Percentiles rank a stretch among this genome's conserved stretches.
These are phyloP conservation scores for Bombylius major DNA, from an alignment of 2,888 invertebrate genomes.

Conservation along the genomic window DNA sequence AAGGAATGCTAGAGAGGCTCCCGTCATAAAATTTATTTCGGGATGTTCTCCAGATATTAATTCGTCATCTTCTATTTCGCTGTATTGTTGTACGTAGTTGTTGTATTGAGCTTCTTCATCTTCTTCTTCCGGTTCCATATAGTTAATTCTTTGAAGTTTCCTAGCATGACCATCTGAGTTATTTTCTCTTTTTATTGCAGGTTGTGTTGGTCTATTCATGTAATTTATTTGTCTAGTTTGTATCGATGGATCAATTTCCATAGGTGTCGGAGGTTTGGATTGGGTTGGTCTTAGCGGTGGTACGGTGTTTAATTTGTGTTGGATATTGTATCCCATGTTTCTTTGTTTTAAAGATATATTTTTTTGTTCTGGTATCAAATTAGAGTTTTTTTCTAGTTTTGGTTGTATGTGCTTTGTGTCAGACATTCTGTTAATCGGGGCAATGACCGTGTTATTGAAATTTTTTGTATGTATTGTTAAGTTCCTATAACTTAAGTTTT, in stretches of 20 bases:
- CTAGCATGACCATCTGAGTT: not conserved
- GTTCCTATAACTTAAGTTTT: slow-evolving; percentile 3
- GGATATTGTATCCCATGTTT: no score
- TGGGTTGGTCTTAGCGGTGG: not conserved
- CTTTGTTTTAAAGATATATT: no score
- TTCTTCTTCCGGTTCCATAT: not conserved
- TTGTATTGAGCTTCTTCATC: not conserved
- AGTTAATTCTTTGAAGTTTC: not conserved
- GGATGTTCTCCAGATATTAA: no score
- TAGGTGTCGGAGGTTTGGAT: not conserved
- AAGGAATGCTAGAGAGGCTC: slow-evolving; percentile 1
- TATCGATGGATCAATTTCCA: slow-evolving; percentile 4
- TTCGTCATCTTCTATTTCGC: no score
- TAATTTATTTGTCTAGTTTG: not conserved
- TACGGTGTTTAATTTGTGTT: no score
- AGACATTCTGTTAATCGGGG: not conserved
- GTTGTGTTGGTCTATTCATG: not conserved
- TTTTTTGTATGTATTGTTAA: not conserved
- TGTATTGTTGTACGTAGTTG: not conserved
- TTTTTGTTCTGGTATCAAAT: no score
- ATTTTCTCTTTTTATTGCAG: not conserved
- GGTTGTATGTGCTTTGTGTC: no score
- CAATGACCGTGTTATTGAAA: not conserved
- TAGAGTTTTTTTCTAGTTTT: no score
- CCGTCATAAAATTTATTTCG: no score